Conservation (phyloP, 1,140 invertebrate species). For the Philopotamus ludificatus region DNA sequence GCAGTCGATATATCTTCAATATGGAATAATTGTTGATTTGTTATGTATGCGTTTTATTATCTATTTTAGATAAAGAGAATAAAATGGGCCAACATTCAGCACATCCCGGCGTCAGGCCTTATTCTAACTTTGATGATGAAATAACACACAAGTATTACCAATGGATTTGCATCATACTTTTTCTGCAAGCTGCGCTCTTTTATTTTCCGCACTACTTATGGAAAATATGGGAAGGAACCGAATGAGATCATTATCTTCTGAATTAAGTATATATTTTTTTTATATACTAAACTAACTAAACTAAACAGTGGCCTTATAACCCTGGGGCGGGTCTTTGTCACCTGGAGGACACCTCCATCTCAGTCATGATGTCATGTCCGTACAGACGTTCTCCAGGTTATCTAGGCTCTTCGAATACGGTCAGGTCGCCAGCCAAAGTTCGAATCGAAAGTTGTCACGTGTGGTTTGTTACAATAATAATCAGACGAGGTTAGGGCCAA, state of each 20-base stretch:
- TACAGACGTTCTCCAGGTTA: too few relatives aligned
- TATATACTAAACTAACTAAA: too few relatives aligned
- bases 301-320: too few relatives aligned
- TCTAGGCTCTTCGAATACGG: too few relatives aligned
- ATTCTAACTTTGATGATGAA: slow-evolving; percentile 55
- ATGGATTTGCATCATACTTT: slow-evolving; percentile 81
- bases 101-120: slow-evolving; percentile 48
- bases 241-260: slow-evolving; percentile 55
- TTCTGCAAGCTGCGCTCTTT: slow-evolving; percentile 76
- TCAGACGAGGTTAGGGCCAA: too few relatives aligned
- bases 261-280: too few relatives aligned
- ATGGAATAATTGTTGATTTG: not conserved
- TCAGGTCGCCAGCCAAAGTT: too few relatives aligned
- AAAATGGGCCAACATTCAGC: slow-evolving; percentile 46
- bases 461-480: too few relatives aligned
- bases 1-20: not conserved
- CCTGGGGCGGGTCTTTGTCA: too few relatives aligned
- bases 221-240: slow-evolving; percentile 72
- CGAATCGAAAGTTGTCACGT: too few relatives aligned
- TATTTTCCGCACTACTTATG: slow-evolving; percentile 74
- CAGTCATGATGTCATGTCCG: too few relatives aligned
- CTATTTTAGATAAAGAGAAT: slow-evolving; percentile 32
- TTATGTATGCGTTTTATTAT: slow-evolving; percentile 5
- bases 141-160: slow-evolving; percentile 82
- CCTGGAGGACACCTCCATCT: too few relatives aligned